Evolutionary conservation across 2,113 vertebrate genomes (phyloP).

Genomic region (Onychostruthus taczanowskii): DNA sequence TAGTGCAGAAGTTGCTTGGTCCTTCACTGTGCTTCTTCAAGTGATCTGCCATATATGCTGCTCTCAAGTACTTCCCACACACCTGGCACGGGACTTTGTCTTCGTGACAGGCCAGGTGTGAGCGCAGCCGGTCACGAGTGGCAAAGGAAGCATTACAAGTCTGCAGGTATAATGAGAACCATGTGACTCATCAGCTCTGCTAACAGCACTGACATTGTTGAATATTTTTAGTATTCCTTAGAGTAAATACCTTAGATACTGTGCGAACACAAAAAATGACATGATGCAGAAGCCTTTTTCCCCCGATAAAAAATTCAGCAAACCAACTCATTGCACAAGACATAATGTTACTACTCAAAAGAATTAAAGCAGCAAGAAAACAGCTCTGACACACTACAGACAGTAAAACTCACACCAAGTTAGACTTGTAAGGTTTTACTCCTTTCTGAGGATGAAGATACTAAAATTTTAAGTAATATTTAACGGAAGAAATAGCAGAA

Average conservation of each 20-base stretch:
- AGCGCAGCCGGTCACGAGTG: slow-evolving; percentile 95
- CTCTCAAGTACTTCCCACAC: slow-evolving; percentile 95
- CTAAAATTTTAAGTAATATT: neutral
- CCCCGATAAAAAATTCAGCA: neutral
- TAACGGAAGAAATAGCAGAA: neutral
- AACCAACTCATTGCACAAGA: neutral
- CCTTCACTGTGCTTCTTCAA: slow-evolving; percentile 99
- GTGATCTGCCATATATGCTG: slow-evolving; percentile 98
- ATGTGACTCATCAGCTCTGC: neutral
- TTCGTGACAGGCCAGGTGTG: slow-evolving; percentile 96
- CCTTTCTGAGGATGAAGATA: neutral
- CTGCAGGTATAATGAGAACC: slow-evolving; percentile 75
- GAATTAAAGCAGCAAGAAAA: neutral
- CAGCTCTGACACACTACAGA: neutral
- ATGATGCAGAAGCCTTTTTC: neutral
- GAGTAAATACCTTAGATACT: neutral
- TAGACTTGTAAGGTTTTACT: neutral
- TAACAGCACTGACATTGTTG: neutral
- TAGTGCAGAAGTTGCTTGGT: slow-evolving; percentile 97
- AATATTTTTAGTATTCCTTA: neutral
- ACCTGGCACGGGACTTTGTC: slow-evolving; percentile 99
- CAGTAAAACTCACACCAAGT: neutral
- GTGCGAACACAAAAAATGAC: neutral
- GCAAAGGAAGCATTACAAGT: slow-evolving; percentile 98
- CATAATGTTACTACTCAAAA: neutral